Conservation (phyloP, 2,888 invertebrate species). For the Tinea semifulvella region DNA sequence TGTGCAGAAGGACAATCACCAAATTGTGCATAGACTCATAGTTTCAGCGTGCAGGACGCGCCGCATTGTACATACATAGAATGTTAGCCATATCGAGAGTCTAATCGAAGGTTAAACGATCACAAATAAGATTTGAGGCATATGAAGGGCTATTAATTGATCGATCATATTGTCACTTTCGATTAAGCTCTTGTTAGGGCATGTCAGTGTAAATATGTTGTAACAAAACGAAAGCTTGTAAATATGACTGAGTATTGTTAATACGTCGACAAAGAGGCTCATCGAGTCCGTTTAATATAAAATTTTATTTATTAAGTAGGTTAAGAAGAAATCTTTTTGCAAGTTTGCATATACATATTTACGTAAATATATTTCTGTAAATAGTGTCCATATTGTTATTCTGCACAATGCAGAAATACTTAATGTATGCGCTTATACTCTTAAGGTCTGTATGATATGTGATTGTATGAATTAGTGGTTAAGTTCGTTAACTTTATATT, state of each 20-base stretch:
- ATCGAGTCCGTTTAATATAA: slow-evolving; percentile 24
- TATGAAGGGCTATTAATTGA: no score
- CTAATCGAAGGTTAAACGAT: no score
- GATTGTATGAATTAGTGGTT: slow-evolving; percentile 8
- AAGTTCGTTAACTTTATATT: slow-evolving; percentile 3
- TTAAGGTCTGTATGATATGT: slow-evolving; percentile 33
- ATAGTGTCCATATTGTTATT: slow-evolving; percentile 67
- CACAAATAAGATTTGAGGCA: no score
- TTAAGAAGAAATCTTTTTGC: slow-evolving; percentile 36
- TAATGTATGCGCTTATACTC: slow-evolving; percentile 65
- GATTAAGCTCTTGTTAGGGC: no score
- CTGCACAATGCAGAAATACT: slow-evolving; percentile 67
- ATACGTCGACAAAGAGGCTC: slow-evolving; percentile 31
- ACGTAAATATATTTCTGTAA: slow-evolving; percentile 49
- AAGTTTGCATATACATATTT: slow-evolving; percentile 42
- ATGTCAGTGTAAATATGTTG: slow-evolving; percentile 18
- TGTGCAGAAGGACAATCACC: slow-evolving; percentile 3
- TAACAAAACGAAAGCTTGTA: slow-evolving; percentile 34
- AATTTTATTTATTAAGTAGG: slow-evolving; percentile 59
- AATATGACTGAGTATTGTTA: slow-evolving; percentile 39
- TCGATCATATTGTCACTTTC: no score
- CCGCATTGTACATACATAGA: slow-evolving; percentile 8
- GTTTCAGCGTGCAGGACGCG: slow-evolving; percentile 10
- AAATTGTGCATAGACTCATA: slow-evolving; percentile 5
- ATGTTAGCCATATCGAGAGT: no score